A percentile compares a stretch with the other conserved stretches of the same genome.
Evolutionary conservation across 2,797 vertebrate genomes (phyloP).

Genomic region (Gastrophryne carolinensis): DNA sequence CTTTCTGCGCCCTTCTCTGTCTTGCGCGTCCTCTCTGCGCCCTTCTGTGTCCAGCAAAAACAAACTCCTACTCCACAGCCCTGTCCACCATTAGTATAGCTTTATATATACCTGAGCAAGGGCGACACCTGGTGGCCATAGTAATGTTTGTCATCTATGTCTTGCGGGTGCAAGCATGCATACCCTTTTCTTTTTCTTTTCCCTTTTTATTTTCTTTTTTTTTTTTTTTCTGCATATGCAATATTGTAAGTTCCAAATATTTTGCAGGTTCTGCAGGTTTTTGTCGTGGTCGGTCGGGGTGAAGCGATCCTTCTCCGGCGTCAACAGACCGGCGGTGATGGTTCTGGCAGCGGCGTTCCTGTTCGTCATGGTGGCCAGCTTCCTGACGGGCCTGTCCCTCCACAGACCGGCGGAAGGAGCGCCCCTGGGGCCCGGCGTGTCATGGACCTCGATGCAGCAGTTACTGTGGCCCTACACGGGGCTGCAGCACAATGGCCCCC

Average conservation of each 20-base stretch:
- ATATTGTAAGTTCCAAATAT: neutral
- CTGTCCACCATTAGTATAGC: too few species aligned
- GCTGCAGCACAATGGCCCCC: slow-evolving; percentile 83
- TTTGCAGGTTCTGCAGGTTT: slow-evolving; percentile 59
- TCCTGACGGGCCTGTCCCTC: slow-evolving; percentile 82
- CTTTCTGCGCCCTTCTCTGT: too few species aligned
- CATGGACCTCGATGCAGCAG: slow-evolving; percentile 89
- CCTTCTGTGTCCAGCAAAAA: too few species aligned
- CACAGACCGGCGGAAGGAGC: slow-evolving; percentile 84
- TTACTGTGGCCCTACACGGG: slow-evolving; percentile 87
- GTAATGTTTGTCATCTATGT: too few species aligned
- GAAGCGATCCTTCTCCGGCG: slow-evolving; percentile 63
- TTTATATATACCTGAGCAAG: too few species aligned
- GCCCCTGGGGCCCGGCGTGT: slow-evolving; percentile 79
- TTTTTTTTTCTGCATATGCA: too few species aligned
- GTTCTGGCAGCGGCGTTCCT: slow-evolving; percentile 75
- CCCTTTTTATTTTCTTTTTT: too few species aligned
- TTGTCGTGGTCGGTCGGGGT: slow-evolving; percentile 57
- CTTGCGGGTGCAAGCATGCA: too few species aligned
- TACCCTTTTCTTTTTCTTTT: too few species aligned
- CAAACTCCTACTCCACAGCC: too few species aligned
- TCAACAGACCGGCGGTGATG: slow-evolving; percentile 74
- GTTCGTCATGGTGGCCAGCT: slow-evolving; percentile 78
- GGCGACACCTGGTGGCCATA: too few species aligned
- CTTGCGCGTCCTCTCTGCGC: too few species aligned